Percentiles rank a stretch among this genome's conserved stretches.
These are phyloP conservation scores for Cephalopachus bancanus DNA, from an alignment of 2,797 vertebrate genomes.

Conservation along the genomic window DNA sequence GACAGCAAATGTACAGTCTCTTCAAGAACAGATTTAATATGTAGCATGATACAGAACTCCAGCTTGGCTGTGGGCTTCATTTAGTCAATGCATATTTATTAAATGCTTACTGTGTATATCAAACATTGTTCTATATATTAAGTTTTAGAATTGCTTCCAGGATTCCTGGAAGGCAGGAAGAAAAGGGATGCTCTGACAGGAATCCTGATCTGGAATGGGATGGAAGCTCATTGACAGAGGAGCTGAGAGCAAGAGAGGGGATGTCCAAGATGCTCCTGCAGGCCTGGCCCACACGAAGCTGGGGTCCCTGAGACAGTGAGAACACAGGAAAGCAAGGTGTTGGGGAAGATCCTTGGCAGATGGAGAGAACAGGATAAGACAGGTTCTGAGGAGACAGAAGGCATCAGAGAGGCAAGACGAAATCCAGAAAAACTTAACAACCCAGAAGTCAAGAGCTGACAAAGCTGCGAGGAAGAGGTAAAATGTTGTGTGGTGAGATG, in stretches of 20 bases:
- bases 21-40: not conserved
- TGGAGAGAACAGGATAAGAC: not conserved
- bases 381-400: not conserved
- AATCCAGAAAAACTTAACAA: not conserved
- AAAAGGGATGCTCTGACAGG: not conserved
- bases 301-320: no score
- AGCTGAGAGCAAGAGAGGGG: not conserved
- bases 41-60: not conserved
- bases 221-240: not conserved
- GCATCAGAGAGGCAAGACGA: not conserved
- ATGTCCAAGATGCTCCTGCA: no score
- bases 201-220: not conserved
- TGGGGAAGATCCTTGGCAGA: not conserved
- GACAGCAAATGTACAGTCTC: not conserved
- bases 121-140: not conserved
- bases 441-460: not conserved
- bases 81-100: not conserved
- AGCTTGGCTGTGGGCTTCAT: not conserved
- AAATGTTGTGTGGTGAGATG: fast-evolving
- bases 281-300: fast-evolving
- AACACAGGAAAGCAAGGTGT: not conserved
- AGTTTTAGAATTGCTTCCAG: not conserved
- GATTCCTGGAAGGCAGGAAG: not conserved
- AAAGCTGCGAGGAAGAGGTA: not conserved
- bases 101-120: not conserved